These are phyloP conservation scores for Zaprionus obscuricornis DNA, from an alignment of 2,888 invertebrate species.

Conservation along the genomic window DNA sequence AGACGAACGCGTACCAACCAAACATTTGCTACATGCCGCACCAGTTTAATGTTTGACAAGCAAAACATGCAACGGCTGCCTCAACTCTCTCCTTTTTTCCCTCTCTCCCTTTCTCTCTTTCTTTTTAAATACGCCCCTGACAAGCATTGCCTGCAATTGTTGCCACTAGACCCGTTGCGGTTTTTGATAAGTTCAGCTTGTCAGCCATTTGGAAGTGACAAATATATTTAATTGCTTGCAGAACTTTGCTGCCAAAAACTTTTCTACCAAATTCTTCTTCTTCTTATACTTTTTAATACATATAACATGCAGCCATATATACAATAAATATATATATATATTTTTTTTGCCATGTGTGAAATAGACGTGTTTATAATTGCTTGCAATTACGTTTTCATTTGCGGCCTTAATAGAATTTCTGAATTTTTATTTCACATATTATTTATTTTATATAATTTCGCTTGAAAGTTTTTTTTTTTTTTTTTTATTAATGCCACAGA, in stretches of 20 bases:
- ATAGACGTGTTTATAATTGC: constrained; percentile 65
- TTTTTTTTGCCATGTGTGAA: constrained; percentile 63
- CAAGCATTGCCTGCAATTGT: constrained; percentile 29
- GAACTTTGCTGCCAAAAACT: constrained; percentile 63
- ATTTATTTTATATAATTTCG: too few species aligned
- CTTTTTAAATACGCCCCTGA: too few species aligned
- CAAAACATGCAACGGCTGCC: constrained; percentile 49
- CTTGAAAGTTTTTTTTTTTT: neutral
- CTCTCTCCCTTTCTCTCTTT: neutral
- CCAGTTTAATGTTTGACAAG: constrained; percentile 74
- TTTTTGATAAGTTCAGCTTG: constrained; percentile 62
- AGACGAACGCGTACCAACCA: constrained; percentile 31
- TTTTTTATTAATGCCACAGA: constrained; percentile 22
- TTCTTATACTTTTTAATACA: constrained; percentile 2
- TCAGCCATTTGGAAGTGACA: constrained; percentile 73
- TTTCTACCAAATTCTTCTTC: constrained; percentile 32
- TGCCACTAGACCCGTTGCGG: constrained; percentile 34
- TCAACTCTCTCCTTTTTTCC: neutral
- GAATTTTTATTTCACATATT: too few species aligned
- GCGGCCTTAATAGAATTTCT: constrained; percentile 42
- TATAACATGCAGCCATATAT: too few species aligned
- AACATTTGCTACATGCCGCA: constrained; percentile 55
- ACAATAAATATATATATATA: too few species aligned
- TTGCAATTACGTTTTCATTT: constrained; percentile 62
- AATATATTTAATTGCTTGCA: constrained; percentile 76